phyloP scores from a whole-genome alignment of 1,140 invertebrate genomes.

The Temnothorax curvispinosus region DNA sequence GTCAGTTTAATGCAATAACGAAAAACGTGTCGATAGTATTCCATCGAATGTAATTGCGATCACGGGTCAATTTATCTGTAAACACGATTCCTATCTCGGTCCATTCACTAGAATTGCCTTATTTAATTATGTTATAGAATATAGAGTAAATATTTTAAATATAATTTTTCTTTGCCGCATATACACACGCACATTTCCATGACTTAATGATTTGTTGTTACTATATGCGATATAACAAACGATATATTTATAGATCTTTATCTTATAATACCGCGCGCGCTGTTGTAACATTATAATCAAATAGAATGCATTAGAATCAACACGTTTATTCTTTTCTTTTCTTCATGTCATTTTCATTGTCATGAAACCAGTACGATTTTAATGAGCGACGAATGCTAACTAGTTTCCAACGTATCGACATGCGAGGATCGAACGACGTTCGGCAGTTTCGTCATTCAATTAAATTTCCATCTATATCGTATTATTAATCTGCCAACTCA shows the following conservation, averaged over 20 bases:
- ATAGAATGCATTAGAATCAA: not conserved
- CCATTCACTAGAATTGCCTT: not conserved
- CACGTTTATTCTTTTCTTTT: not conserved
- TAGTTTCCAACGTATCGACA: constrained; percentile 17
- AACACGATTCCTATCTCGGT: not conserved
- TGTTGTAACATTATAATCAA: not conserved
- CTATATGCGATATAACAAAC: no score
- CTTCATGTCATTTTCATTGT: not conserved
- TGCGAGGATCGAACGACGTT: not conserved
- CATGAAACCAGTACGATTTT: constrained; percentile 28
- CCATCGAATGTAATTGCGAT: constrained; percentile 11
- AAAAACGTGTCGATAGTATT: constrained; percentile 32
- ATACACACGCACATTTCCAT: not conserved
- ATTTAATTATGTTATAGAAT: not conserved
- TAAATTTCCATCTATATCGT: constrained; percentile 63
- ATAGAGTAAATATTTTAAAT: not conserved
- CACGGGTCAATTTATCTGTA: constrained; percentile 30
- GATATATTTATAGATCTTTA: not conserved
- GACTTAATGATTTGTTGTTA: not conserved
- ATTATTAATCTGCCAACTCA: constrained; percentile 61
- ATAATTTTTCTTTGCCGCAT: not conserved
- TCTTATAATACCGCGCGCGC: not conserved
- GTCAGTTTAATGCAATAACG: constrained; percentile 36
- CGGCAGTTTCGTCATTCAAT: constrained; percentile 56
- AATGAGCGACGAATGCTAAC: constrained; percentile 52